phyloP scores from a whole-genome alignment of 2,888 invertebrate species.

The Drosophila bunnanda region DNA sequence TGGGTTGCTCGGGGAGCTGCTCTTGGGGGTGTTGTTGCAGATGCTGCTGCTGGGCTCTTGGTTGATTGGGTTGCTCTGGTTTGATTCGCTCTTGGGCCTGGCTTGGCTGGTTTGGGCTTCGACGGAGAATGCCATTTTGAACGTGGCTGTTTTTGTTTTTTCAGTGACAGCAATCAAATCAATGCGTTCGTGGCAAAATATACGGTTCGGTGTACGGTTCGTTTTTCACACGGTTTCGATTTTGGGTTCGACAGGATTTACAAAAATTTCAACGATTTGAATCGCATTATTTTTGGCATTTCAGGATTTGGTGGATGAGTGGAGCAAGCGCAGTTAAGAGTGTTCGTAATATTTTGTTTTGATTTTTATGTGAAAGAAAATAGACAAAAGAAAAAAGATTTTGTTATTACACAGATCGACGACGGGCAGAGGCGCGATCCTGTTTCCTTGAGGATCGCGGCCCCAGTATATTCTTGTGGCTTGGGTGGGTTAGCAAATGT shows the following conservation, averaged over 20 bases:
- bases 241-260: slow-evolving; percentile 60
- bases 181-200: slow-evolving; percentile 36
- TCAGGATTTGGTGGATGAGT: slow-evolving; percentile 76
- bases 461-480: slow-evolving; percentile 31
- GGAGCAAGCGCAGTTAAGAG: slow-evolving; percentile 81
- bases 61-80: slow-evolving; percentile 53
- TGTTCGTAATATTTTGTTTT: slow-evolving; percentile 56
- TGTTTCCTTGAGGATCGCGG: slow-evolving; percentile 39
- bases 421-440: slow-evolving; percentile 54
- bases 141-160: slow-evolving; percentile 69
- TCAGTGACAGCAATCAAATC: slow-evolving; percentile 1
- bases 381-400: slow-evolving; percentile 81
- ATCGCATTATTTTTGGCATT: slow-evolving; percentile 30
- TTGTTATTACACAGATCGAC: slow-evolving; percentile 80
- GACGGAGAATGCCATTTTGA: slow-evolving; percentile 83
- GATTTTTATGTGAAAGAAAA: slow-evolving; percentile 78
- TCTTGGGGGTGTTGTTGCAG: slow-evolving; percentile 39
- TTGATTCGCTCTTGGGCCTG: slow-evolving; percentile 76
- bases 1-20: slow-evolving; percentile 36
- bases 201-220: slow-evolving; percentile 63
- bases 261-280: slow-evolving; percentile 43
- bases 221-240: slow-evolving; percentile 41
- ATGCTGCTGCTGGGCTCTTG: slow-evolving; percentile 26
- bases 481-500: slow-evolving; percentile 55
- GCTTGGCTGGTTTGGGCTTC: slow-evolving; percentile 78